Evolutionary conservation across 2,113 vertebrate genomes (phyloP).

Genomic region (Takifugu bimaculatus): DNA sequence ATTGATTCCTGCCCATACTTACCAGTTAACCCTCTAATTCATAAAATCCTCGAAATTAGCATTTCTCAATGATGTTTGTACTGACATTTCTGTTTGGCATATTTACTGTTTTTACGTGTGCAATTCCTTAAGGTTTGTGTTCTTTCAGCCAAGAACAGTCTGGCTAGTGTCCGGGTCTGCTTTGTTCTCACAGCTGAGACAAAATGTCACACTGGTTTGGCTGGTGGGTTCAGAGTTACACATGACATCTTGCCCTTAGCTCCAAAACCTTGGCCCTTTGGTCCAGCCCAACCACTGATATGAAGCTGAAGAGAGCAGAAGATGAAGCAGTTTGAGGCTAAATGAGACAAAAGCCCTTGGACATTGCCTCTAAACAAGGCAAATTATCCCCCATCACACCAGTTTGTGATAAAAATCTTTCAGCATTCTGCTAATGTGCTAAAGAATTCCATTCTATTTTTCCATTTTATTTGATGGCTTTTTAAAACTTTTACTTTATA

Average conservation of each 20-base stretch:
- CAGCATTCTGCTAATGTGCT: conserved; percentile 3
- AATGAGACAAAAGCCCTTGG: conserved; percentile 67
- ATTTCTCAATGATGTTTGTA: too few relatives aligned
- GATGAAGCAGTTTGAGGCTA: conserved; percentile 66
- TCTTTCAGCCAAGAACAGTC: conserved; percentile 60
- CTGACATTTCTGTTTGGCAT: too few relatives aligned
- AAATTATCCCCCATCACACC: conserved; percentile 7
- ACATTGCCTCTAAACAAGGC: conserved; percentile 22
- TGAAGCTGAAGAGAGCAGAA: conserved; percentile 63
- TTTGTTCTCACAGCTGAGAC: conserved; percentile 62
- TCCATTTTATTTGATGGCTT: conserved; percentile 24
- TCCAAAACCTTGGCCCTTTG: conserved; percentile 50
- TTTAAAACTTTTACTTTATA: conserved; percentile 15
- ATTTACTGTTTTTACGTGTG: too few relatives aligned
- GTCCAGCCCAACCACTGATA: conserved; percentile 60
- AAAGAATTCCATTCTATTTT: conserved; percentile 2
- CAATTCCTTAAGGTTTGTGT: background rate
- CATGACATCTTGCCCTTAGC: conserved; percentile 73
- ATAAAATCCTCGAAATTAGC: too few relatives aligned
- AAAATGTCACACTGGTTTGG: conserved; percentile 57
- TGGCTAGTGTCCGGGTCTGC: conserved; percentile 59
- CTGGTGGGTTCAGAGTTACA: conserved; percentile 59
- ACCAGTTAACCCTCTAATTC: too few relatives aligned
- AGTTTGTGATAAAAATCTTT: background rate
- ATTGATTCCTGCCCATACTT: too few relatives aligned